A percentile compares a stretch with the other conserved stretches of the same genome.
phyloP scores from a whole-genome alignment of 2,888 invertebrate species.

The Caenorhabditis virilis region DNA sequence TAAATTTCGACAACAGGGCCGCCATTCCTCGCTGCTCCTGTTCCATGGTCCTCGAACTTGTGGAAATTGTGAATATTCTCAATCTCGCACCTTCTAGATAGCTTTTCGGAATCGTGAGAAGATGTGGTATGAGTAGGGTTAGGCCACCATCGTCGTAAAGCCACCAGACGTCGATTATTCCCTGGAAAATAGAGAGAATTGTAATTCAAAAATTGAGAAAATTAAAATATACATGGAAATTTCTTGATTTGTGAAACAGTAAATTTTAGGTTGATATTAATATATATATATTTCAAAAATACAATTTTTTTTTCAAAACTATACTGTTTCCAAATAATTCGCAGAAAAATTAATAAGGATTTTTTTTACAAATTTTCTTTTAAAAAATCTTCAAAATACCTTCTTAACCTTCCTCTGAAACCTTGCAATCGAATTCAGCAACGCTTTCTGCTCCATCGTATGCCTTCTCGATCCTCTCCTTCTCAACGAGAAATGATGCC shows the following conservation, averaged over 20 bases:
- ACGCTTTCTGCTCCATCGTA: conserved; percentile 61
- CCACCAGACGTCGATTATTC: conserved; percentile 76
- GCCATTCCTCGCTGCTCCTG: conserved; percentile 77
- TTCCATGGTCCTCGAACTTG: conserved; percentile 60
- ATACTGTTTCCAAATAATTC: no score
- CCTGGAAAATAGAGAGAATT: conserved; percentile 13
- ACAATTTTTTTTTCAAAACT: no score
- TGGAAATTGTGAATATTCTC: conserved; percentile 67
- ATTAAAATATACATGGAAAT: no score
- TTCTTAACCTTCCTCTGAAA: conserved; percentile 66
- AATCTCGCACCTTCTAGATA: conserved; percentile 65
- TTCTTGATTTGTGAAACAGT: no score
- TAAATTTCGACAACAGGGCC: conserved; percentile 89
- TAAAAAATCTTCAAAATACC: conserved; percentile 10
- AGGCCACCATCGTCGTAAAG: conserved; percentile 84
- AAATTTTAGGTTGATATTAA: no score
- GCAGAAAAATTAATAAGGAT: no score
- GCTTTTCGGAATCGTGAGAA: conserved; percentile 63
- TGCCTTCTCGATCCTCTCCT: conserved; percentile 50
- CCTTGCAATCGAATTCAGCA: conserved; percentile 63
- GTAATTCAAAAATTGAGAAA: no score
- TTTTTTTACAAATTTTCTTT: background rate
- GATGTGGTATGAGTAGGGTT: conserved; percentile 66
- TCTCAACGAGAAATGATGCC: conserved; percentile 28
- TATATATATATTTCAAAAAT: no score